A percentile compares a stretch with the other conserved stretches of the same genome.
phyloP scores from a whole-genome alignment of 92 coral and sea anemone species.

The Hydrozoanthus gracilis region DNA sequence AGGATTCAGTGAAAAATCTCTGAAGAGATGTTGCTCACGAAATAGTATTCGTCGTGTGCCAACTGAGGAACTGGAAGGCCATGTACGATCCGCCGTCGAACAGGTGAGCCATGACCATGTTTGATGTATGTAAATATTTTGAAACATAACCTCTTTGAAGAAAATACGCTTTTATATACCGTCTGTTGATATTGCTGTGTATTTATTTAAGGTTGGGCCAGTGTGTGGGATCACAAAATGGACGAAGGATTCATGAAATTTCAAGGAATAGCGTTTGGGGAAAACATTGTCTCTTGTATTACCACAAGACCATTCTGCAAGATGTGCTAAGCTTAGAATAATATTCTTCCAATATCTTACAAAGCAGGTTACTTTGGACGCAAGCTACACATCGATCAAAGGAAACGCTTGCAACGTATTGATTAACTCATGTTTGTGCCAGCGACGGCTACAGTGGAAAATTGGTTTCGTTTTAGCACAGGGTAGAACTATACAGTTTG shows the following conservation, averaged over 20 bases:
- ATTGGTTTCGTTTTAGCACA: background rate
- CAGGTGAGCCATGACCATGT: conserved; percentile 46
- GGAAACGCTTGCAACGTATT: conserved; percentile 66
- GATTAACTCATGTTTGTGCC: conserved; percentile 64
- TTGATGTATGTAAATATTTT: no score
- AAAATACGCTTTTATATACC: background rate
- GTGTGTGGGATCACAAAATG: conserved; percentile 50
- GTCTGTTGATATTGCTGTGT: conserved; percentile 27
- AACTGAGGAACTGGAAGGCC: conserved; percentile 34
- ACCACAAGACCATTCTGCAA: conserved; percentile 37
- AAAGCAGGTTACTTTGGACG: conserved; percentile 59
- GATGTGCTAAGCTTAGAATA: conserved; percentile 49
- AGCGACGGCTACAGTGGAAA: conserved; percentile 67
- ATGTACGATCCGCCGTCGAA: conserved; percentile 44
- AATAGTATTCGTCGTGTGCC: conserved; percentile 4
- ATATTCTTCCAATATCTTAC: conserved; percentile 43
- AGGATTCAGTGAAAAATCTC: conserved; percentile 52
- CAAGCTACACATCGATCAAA: conserved; percentile 65
- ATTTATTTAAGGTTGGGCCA: conserved; percentile 50
- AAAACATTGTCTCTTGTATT: conserved; percentile 43
- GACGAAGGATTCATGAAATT: conserved; percentile 42
- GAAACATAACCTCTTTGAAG: conserved; percentile 1
- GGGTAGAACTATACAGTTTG: no score
- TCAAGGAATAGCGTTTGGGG: conserved; percentile 39
- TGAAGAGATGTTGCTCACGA: conserved; percentile 41